Evolutionary conservation across 2,113 vertebrate genomes (phyloP).

Genomic region (Apodemus speciosus): DNA sequence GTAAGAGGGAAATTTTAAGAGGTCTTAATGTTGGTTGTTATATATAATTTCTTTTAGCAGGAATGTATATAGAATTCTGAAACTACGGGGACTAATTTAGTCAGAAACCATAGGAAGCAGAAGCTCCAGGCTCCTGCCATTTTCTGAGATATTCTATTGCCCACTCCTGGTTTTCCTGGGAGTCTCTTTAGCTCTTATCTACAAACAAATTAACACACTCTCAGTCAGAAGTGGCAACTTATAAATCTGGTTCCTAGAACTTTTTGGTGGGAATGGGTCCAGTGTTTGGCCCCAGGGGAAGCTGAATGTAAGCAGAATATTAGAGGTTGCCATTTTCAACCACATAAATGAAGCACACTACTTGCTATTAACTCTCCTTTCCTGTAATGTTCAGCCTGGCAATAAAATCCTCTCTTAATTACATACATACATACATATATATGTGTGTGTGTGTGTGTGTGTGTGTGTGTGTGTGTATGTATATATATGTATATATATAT

Average conservation of each 20-base stretch:
- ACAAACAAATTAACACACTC: background rate
- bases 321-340: conserved; percentile 38
- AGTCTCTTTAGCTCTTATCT: background rate
- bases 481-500: background rate
- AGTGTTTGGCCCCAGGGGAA: background rate
- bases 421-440: background rate
- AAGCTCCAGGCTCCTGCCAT: background rate
- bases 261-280: background rate
- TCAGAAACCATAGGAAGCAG: background rate
- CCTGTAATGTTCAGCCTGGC: background rate
- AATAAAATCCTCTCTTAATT: background rate
- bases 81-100: background rate
- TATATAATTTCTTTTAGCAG: background rate
- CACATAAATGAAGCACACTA: background rate
- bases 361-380: background rate
- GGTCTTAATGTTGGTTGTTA: conserved; percentile 39
- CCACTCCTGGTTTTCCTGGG: conserved; percentile 33
- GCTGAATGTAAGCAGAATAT: conserved; percentile 9
- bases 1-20: background rate
- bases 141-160: background rate
- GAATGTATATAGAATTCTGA: background rate
- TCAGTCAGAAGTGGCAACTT: conserved; percentile 8
- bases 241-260: background rate
- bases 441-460: too few relatives aligned
- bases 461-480: too few relatives aligned